Percentiles rank a stretch among this genome's conserved stretches.
Evolutionary conservation across 2,113 vertebrate species (phyloP).

Genomic region (Grallaria varia): DNA sequence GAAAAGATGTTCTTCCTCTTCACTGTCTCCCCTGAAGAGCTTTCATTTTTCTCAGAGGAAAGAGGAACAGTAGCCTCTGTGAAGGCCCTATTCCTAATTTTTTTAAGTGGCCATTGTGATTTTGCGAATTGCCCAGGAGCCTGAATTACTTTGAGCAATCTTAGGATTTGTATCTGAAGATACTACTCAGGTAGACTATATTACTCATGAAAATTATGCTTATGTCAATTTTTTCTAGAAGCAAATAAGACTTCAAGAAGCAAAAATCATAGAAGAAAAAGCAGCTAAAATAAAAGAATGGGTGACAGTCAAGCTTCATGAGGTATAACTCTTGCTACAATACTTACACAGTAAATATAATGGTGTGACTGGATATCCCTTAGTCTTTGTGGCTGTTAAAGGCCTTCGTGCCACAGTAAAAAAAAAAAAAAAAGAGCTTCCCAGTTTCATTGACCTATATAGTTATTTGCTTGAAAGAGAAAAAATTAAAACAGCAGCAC

Average conservation of each 20-base stretch:
- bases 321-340: conserved; percentile 77
- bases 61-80: background rate
- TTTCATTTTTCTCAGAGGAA: background rate
- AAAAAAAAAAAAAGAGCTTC: background rate
- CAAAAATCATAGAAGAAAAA: conserved; percentile 97
- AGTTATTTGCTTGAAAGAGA: background rate
- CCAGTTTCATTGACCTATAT: background rate
- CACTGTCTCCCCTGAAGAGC: background rate
- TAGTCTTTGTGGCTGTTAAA: background rate
- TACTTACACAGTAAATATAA: background rate
- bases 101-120: background rate
- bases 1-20: background rate
- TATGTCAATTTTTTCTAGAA: conserved; percentile 80
- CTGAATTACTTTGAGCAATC: background rate
- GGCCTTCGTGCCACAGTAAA: background rate
- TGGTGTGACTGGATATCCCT: background rate
- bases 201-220: conserved; percentile 13
- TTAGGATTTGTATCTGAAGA: conserved; percentile 14
- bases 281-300: conserved; percentile 99
- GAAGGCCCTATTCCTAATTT: background rate
- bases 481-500: background rate
- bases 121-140: background rate
- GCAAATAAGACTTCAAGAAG: conserved; percentile 89
- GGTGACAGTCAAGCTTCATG: conserved; percentile 92
- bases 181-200: background rate